Conservation (phyloP, 1,140 invertebrate genomes). For the Caenorhabditis latens region DNA sequence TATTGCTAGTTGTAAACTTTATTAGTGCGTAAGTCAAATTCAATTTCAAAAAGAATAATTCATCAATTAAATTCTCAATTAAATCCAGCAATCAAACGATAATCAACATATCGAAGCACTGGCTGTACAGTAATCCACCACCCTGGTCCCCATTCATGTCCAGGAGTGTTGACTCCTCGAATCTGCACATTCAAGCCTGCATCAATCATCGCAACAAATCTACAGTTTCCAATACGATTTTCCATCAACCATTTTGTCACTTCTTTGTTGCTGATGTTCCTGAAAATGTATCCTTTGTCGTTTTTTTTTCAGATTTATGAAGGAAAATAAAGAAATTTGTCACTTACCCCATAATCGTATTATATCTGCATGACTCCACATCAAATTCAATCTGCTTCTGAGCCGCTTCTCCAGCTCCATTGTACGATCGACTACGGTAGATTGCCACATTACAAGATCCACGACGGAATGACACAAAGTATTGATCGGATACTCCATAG, state of each 20-base stretch:
- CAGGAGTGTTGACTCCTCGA: not conserved
- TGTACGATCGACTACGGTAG: not conserved
- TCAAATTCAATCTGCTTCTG: not conserved
- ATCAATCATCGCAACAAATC: not conserved
- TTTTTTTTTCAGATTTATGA: not conserved
- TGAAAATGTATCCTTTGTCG: not conserved
- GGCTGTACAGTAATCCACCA: not conserved
- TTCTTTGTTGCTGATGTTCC: not conserved
- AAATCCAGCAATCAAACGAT: not conserved
- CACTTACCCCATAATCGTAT: not conserved
- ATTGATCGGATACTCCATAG: not conserved
- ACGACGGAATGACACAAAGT: not conserved
- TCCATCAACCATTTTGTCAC: slow-evolving; percentile 4
- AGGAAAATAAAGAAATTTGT: not conserved
- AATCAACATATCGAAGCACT: not conserved
- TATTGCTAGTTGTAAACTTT: too few species aligned
- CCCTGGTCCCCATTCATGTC: not conserved
- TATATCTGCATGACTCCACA: slow-evolving; percentile 2
- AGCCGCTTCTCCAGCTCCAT: not conserved
- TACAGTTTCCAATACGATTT: not conserved
- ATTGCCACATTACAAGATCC: not conserved
- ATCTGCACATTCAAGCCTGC: not conserved
- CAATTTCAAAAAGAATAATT: too few species aligned
- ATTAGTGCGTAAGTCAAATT: too few species aligned
- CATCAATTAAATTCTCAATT: not conserved